Evolutionary conservation across 2,888 invertebrate genomes (phyloP), one percentile per base, ranked within the genome.

Genomic region (Acleris holmiana): DNA sequence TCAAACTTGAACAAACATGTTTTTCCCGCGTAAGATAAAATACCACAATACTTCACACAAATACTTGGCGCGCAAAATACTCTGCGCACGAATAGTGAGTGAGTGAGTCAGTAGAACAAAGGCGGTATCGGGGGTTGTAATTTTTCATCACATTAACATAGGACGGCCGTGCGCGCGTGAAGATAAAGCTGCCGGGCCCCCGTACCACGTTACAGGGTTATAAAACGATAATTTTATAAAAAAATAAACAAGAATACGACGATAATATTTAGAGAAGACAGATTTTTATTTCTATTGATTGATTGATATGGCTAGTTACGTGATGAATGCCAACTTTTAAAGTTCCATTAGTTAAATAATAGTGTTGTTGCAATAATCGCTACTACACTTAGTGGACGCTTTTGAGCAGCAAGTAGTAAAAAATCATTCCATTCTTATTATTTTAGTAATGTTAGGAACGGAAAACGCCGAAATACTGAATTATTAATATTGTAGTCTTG

Each of bases 121-220:
- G 69, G 68, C 74, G 77, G 78, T 89, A 91, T 89, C 89, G 86
- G 88, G 85, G 86, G 74, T 79, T 82, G 87, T 93, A 92, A 93
- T 93, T 93, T 93, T 93, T 93, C 92, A 93, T 93, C 91, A 90
- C 89, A 92, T 93, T 93, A 92, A 85, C 86, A 84, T 80, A 82
- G 85, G 83, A 88, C 81, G 83, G 86, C 80, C 86, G 86, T 80
- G 89, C 83, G 84, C 83, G 89, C 82, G 91, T 89, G 86, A 91
- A 93, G 93, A 93, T 93, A 93, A 93, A 85, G 83, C 86, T 74
- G 76, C 75, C 61, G 71, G 69, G 68, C 77, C 74, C 83, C 73
- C 46, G 79, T 89, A 90, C 91, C 80, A 82, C n/a, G 87, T n/a
- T 58, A 65, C 44, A 21, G 13, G 35, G 35, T 35, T 19, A 47